Evolutionary conservation across 2,113 vertebrate genomes (phyloP), one percentile per base, ranked within the genome.

Genomic region (Cyprinodon tularosa): DNA sequence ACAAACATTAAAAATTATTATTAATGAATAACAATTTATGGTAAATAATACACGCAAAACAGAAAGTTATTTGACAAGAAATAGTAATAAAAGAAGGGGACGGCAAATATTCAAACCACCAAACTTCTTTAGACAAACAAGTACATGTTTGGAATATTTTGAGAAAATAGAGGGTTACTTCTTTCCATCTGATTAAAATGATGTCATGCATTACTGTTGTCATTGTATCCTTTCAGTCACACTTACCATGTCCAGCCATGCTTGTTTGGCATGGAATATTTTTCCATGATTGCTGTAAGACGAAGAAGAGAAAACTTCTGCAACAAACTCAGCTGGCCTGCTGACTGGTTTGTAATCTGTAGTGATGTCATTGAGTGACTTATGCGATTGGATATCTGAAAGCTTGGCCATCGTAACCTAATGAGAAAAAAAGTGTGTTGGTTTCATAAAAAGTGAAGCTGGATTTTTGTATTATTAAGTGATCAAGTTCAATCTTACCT

Each of bases 241-340:
- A 94, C 96, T 91, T 53, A 99, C 98, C 98, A 98, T 9, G 97
- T 96, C 98, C 98, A 99, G 86, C 97, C 97, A 36, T 99, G 98
- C 80, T 98, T 98, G 92, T 96, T 98, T 89, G 97, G 96, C 96
- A 97, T 90, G 50, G 97, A 99, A 87, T 96, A 96, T 71, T 96
- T 99, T 88, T 99, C 98, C 98, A 99, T 98, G 92, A 97, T 96
- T 85, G 97, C 98, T 1, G 98, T 99, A 39, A 99, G 96, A 9
- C 96, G 95, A 20, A 99, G 95, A 71, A 99, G 91, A 1, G 98
- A 98, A 91, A 99, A 97, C 84, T 96, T 98, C 72, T 98, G 98
- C 72, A 98, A 91, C 69, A 99, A 93, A 80, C 96, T 98, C 84
- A 99, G 95, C 83, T 99, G 98, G 65, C 94, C 92, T 60, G 97